Evolutionary conservation across 2,113 vertebrate species (phyloP).

Genomic region (Pterophyllum scalare): DNA sequence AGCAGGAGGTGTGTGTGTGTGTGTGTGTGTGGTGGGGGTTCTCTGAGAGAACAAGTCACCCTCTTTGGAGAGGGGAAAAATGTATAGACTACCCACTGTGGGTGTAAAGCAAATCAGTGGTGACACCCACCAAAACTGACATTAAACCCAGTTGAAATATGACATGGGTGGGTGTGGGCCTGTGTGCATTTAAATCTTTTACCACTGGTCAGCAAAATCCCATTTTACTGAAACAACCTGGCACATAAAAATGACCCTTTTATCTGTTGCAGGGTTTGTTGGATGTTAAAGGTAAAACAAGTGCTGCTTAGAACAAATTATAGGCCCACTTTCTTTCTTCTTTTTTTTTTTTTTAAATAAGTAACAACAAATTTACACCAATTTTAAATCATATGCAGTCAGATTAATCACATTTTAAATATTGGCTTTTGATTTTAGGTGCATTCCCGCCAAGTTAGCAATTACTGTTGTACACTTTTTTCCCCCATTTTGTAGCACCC

Average conservation of each 20-base stretch:
- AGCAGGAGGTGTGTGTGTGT: neutral
- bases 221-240: neutral
- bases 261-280: neutral
- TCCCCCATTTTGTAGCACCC: neutral
- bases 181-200: neutral
- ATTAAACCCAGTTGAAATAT: neutral
- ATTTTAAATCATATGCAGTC: neutral
- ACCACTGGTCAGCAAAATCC: neutral
- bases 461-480: no score
- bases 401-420: neutral
- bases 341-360: neutral
- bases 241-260: neutral
- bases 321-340: neutral
- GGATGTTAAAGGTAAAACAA: neutral
- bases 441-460: neutral
- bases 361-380: neutral
- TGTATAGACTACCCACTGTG: conserved; percentile 12
- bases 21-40: neutral
- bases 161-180: neutral
- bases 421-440: neutral
- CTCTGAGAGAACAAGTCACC: conserved; percentile 20
- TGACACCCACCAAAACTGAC: neutral
- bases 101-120: neutral
- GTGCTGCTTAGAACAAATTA: neutral
- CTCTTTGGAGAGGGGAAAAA: conserved; percentile 17